Evolutionary conservation across 1,140 invertebrate genomes (phyloP).

Genomic region (Drosophila yakuba): DNA sequence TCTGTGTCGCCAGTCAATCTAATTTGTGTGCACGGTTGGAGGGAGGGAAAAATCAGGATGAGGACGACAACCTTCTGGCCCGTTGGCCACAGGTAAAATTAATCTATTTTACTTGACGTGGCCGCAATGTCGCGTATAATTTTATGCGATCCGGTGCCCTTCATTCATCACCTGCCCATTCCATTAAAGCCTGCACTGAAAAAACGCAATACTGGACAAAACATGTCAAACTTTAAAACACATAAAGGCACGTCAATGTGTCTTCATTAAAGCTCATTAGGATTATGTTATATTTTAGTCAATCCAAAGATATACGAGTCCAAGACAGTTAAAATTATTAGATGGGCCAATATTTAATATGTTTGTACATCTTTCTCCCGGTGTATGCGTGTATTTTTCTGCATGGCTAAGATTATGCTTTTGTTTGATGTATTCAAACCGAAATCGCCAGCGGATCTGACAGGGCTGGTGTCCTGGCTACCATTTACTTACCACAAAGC

Average conservation of each 20-base stretch:
- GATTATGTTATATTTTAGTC: background rate
- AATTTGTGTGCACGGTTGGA: slow-evolving; percentile 53
- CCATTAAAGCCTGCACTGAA: slow-evolving; percentile 12
- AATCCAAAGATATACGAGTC: background rate
- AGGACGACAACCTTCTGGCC: slow-evolving; percentile 54
- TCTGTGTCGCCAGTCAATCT: slow-evolving; percentile 63
- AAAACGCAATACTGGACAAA: background rate
- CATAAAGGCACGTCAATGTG: too few species aligned
- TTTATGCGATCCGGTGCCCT: slow-evolving; percentile 59
- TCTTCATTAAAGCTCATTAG: too few species aligned
- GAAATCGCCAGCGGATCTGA: slow-evolving; percentile 52
- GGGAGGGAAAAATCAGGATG: slow-evolving; percentile 9
- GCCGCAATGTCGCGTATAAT: slow-evolving; percentile 80
- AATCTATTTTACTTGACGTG: slow-evolving; percentile 81
- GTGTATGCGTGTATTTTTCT: slow-evolving; percentile 71
- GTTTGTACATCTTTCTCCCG: background rate
- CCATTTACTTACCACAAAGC: slow-evolving; percentile 58
- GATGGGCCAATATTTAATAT: too few species aligned
- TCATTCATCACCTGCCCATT: slow-evolving; percentile 2
- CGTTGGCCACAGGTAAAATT: slow-evolving; percentile 78
- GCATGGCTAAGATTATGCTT: slow-evolving; percentile 72
- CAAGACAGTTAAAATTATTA: too few species aligned
- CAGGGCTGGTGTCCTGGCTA: slow-evolving; percentile 36
- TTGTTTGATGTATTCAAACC: slow-evolving; percentile 79
- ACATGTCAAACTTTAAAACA: background rate